Conservation (phyloP, 2,888 invertebrate genomes). For the Ornithoptera priamus region DNA sequence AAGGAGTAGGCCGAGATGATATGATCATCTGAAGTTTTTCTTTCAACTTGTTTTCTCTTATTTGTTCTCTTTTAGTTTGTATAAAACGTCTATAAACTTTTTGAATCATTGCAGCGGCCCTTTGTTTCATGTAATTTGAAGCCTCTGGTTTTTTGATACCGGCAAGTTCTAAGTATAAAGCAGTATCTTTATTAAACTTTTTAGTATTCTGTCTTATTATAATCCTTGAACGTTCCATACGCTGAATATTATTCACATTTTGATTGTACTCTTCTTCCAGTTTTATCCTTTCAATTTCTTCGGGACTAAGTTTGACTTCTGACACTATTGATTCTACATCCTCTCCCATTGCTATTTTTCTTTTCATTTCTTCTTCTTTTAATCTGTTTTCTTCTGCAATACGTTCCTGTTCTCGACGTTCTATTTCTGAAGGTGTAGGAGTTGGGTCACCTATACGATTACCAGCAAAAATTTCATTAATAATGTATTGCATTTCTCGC, state of each 20-base stretch:
- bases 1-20: slow-evolving; percentile 67
- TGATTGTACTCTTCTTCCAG: slow-evolving; percentile 51
- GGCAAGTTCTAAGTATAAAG: slow-evolving; percentile 62
- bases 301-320: slow-evolving; percentile 46
- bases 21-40: slow-evolving; percentile 79
- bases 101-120: slow-evolving; percentile 56
- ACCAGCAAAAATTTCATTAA: slow-evolving; percentile 67
- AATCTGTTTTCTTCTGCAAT: slow-evolving; percentile 51
- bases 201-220: slow-evolving; percentile 43
- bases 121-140: slow-evolving; percentile 43
- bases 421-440: slow-evolving; percentile 60
- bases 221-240: slow-evolving; percentile 64
- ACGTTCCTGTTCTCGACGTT: slow-evolving; percentile 50
- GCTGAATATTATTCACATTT: slow-evolving; percentile 58
- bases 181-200: slow-evolving; percentile 55
- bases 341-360: slow-evolving; percentile 53
- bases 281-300: slow-evolving; percentile 50
- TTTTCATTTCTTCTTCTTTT: slow-evolving; percentile 51
- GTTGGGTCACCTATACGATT: slow-evolving; percentile 63
- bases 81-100: slow-evolving; percentile 65
- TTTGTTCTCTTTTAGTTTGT: slow-evolving; percentile 58
- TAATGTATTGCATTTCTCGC: slow-evolving; percentile 69
- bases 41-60: slow-evolving; percentile 63
- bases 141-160: slow-evolving; percentile 59
- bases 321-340: slow-evolving; percentile 46